phyloP scores from a whole-genome alignment of 2,113 vertebrate species.

The Crotalus horridus region DNA sequence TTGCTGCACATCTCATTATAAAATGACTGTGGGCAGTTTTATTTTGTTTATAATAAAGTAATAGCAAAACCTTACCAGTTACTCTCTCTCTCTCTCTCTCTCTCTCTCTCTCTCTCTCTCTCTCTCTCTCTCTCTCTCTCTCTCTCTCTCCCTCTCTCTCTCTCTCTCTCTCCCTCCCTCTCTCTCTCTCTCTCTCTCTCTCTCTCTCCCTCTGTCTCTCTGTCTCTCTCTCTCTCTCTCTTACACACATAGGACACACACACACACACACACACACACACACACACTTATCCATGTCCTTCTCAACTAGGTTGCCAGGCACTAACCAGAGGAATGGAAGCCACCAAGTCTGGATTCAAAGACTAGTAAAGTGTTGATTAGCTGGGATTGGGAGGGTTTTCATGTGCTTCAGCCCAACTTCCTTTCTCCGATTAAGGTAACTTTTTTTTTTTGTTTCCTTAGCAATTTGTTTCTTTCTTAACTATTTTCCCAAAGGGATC shows the following conservation, averaged over 20 bases:
- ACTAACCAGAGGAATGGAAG: background rate
- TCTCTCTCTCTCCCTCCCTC: background rate
- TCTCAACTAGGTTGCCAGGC: background rate
- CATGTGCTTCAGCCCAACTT: background rate
- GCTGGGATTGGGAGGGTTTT: background rate
- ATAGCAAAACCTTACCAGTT: background rate
- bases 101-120: no score
- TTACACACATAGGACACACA: no score
- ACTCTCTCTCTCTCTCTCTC: background rate
- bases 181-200: accelerated
- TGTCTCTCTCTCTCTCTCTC: no score
- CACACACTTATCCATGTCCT: background rate
- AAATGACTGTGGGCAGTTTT: no score
- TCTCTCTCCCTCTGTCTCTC: background rate
- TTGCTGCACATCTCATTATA: no score
- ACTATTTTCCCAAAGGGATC: background rate
- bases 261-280: background rate
- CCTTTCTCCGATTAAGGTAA: background rate
- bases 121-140: background rate
- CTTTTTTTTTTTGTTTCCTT: background rate
- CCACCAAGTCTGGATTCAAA: background rate
- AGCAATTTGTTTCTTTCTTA: background rate
- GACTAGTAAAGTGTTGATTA: background rate
- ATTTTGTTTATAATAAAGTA: background rate
- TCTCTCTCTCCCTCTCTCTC: no score